Evolutionary conservation across 2,888 invertebrate species (phyloP).

Genomic region (Lithophane socia): DNA sequence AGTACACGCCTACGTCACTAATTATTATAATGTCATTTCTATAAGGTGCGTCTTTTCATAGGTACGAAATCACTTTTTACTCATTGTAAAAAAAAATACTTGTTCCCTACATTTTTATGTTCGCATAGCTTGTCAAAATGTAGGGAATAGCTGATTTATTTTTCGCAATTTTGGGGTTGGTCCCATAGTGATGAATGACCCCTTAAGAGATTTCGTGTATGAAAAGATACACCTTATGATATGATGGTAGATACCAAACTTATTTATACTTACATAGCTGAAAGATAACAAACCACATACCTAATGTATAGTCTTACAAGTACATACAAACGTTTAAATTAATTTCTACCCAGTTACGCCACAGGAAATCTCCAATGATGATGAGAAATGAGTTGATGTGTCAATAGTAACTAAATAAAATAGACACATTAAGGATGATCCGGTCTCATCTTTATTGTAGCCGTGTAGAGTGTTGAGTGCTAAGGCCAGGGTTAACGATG

Average conservation of each 20-base stretch:
- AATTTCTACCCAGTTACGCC: constrained; percentile 2
- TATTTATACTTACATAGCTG: neutral
- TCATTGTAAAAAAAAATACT: too few relatives aligned
- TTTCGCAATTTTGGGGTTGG: too few relatives aligned
- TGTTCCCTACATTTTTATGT: too few relatives aligned
- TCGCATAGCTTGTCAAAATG: too few relatives aligned
- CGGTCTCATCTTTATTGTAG: neutral
- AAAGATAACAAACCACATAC: constrained; percentile 12
- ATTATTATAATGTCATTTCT: neutral
- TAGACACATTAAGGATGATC: neutral
- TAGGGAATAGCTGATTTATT: too few relatives aligned
- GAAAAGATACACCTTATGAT: too few relatives aligned
- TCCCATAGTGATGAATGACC: too few relatives aligned
- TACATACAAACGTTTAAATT: constrained; percentile 15
- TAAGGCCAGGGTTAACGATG: constrained; percentile 22
- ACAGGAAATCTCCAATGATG: neutral
- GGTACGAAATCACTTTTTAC: too few relatives aligned
- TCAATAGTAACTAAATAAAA: constrained; percentile 6
- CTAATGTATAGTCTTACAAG: neutral
- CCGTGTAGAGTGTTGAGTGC: constrained; percentile 5
- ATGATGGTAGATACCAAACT: neutral
- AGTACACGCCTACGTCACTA: neutral
- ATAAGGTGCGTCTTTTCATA: too few relatives aligned
- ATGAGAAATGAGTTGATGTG: constrained; percentile 3
- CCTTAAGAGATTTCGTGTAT: too few relatives aligned